phyloP scores from a whole-genome alignment of 2,113 vertebrate species.

The Chrysemys picta region DNA sequence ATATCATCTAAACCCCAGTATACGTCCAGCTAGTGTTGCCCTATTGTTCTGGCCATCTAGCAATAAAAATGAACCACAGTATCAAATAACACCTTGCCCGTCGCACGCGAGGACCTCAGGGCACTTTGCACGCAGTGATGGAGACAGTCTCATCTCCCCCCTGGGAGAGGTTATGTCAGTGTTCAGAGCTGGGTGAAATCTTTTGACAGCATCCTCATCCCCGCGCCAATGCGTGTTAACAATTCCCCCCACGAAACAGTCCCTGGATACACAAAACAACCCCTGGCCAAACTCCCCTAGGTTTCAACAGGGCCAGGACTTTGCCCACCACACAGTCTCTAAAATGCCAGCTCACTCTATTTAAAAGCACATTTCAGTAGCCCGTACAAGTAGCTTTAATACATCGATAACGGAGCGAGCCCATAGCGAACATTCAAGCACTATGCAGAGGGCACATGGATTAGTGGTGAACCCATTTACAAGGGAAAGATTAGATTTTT shows the following conservation, averaged over 20 bases:
- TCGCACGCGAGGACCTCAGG: background rate
- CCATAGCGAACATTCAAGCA: background rate
- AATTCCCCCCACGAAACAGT: background rate
- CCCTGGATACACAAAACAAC: background rate
- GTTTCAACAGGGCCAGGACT: background rate
- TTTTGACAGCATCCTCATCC: background rate
- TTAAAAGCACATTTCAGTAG: background rate
- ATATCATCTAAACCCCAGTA: background rate
- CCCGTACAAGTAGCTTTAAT: background rate
- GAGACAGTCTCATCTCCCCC: background rate
- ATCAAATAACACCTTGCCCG: background rate
- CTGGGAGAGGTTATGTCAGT: background rate
- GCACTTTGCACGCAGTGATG: background rate
- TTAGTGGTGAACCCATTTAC: background rate
- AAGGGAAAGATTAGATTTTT: background rate
- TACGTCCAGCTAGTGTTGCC: background rate
- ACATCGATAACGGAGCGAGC: background rate
- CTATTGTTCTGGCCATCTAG: background rate
- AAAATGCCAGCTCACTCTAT: background rate
- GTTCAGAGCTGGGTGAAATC: background rate
- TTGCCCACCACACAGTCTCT: no score
- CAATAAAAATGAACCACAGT: background rate
- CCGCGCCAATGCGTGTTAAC: background rate
- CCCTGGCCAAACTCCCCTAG: background rate
- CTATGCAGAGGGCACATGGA: background rate